phyloP scores from a whole-genome alignment of 1,140 invertebrate genomes.

The Drosophila asahinai region DNA sequence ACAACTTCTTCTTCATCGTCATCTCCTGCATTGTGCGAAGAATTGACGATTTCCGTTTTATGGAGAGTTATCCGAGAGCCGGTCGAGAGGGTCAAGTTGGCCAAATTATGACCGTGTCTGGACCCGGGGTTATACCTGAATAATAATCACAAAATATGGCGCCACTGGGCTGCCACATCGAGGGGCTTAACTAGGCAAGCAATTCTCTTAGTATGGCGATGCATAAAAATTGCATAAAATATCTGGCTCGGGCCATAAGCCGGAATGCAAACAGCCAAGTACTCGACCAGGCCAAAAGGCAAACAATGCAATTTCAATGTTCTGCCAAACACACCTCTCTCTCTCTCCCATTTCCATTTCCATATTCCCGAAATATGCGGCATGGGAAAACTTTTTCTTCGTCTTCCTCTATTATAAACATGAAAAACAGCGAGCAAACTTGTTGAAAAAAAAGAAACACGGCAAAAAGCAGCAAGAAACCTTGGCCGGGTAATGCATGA shows the following conservation, averaged over 20 bases:
- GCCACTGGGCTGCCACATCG: slow-evolving; percentile 60
- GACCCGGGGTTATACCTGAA: slow-evolving; percentile 12
- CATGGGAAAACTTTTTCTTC: slow-evolving; percentile 47
- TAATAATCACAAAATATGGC: slow-evolving; percentile 66
- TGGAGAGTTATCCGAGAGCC: slow-evolving; percentile 27
- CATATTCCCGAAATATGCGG: slow-evolving; percentile 59
- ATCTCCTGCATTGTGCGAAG: slow-evolving; percentile 40
- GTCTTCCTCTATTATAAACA: slow-evolving; percentile 41
- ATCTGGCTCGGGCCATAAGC: slow-evolving; percentile 60
- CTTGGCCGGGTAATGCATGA: slow-evolving; percentile 71
- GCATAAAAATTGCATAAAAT: slow-evolving; percentile 70
- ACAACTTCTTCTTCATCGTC: slow-evolving; percentile 64
- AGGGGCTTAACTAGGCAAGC: slow-evolving; percentile 72
- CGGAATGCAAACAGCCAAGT: slow-evolving; percentile 70
- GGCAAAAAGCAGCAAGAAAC: slow-evolving; percentile 61
- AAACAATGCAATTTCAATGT: slow-evolving; percentile 76
- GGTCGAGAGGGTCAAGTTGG: slow-evolving; percentile 29
- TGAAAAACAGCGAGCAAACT: slow-evolving; percentile 72
- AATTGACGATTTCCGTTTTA: slow-evolving; percentile 63
- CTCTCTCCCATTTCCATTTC: neutral
- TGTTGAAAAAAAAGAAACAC: slow-evolving; percentile 71
- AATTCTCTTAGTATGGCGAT: slow-evolving; percentile 71
- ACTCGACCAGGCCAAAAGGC: slow-evolving; percentile 66
- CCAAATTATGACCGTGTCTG: slow-evolving; percentile 44
- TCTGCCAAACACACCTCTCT: slow-evolving; percentile 13